Conservation (phyloP, 2,113 vertebrate species). For the Aptenodytes patagonicus region DNA sequence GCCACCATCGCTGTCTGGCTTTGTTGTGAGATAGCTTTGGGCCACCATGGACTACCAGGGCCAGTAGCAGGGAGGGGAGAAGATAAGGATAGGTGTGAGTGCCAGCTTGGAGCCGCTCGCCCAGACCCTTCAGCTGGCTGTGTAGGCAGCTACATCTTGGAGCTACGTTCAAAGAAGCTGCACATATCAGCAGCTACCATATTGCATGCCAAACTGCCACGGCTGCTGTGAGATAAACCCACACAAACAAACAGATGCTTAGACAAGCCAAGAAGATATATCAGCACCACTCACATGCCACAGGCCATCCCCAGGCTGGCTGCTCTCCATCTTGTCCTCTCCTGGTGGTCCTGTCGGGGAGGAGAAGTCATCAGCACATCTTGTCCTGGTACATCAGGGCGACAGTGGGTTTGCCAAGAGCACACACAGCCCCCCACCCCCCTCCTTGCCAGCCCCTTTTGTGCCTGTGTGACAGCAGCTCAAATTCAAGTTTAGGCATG, state of each 20-base stretch:
- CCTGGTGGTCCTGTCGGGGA: not conserved
- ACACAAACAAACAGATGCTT: conserved; percentile 32
- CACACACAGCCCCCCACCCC: not conserved
- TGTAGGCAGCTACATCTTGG: conserved; percentile 29
- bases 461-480: not conserved
- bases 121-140: not conserved
- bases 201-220: not conserved
- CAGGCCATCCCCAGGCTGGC: not conserved
- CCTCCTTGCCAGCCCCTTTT: not conserved
- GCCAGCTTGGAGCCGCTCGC: not conserved
- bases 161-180: not conserved
- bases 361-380: not conserved
- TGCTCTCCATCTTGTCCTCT: not conserved
- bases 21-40: not conserved
- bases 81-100: not conserved
- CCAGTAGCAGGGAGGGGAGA: not conserved
- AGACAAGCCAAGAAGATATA: not conserved
- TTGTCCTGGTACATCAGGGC: no score
- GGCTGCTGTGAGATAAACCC: conserved; percentile 43
- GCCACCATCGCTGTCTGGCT: not conserved
- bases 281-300: not conserved
- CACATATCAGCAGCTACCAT: not conserved
- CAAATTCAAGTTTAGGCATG: no score
- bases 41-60: not conserved
- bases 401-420: rapidly evolving